Evolutionary conservation across 2,888 invertebrate species (phyloP).

Genomic region (Girardia tigrina): DNA sequence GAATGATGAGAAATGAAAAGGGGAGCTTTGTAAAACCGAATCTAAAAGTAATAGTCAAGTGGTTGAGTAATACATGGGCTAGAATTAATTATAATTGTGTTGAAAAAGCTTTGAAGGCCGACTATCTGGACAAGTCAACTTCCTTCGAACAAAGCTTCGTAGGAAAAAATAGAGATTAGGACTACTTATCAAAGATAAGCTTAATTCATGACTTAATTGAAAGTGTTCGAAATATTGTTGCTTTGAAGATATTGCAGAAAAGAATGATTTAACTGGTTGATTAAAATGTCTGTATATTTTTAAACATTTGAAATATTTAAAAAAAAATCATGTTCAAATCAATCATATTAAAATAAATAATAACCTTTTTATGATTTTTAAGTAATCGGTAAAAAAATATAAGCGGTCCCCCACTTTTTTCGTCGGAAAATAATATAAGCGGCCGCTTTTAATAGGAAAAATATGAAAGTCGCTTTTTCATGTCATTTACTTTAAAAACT

Average conservation of each 20-base stretch:
- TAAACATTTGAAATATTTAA: too few species aligned
- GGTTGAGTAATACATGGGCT: not conserved
- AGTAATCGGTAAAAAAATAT: not conserved
- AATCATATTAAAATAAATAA: too few species aligned
- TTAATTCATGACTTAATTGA: not conserved
- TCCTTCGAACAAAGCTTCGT: constrained; percentile 12
- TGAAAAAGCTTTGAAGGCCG: not conserved
- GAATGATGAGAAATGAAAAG: constrained; percentile 2
- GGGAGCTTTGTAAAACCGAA: constrained; percentile 3
- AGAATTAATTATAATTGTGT: constrained; percentile 15
- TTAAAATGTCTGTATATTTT: too few species aligned
- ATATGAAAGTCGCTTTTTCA: too few species aligned
- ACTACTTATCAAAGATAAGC: constrained; percentile 16
- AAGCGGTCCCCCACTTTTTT: not conserved
- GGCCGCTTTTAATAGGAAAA: not conserved
- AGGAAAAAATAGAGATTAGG: constrained; percentile 5
- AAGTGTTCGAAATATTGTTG: too few species aligned
- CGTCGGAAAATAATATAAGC: not conserved
- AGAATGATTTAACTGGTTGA: too few species aligned
- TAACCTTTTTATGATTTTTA: too few species aligned
- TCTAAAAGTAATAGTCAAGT: not conserved
- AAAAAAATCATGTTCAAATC: too few species aligned
- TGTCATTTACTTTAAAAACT: too few species aligned
- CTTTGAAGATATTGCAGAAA: too few species aligned
- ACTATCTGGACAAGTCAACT: constrained; percentile 9